Percentiles rank a stretch among this genome's conserved stretches.
Conservation (phyloP, 2,797 vertebrate species). For the Momotus momota region DNA sequence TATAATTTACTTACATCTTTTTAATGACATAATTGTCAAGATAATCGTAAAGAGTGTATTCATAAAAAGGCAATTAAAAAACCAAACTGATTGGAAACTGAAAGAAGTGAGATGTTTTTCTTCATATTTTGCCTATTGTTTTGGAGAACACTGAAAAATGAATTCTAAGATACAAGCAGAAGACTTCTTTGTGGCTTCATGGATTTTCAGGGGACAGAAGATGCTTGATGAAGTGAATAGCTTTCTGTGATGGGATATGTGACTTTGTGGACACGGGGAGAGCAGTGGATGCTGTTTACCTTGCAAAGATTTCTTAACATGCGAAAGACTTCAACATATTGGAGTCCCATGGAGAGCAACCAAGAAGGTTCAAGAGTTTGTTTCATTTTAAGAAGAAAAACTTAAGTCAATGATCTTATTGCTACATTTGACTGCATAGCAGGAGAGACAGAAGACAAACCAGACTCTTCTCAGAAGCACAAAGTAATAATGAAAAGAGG, state of each 20-base stretch:
- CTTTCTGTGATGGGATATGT: neutral
- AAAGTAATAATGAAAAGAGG: neutral
- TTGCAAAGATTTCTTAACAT: neutral
- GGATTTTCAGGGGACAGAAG: neutral
- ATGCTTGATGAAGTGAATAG: neutral
- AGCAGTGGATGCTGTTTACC: neutral
- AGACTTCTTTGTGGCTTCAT: neutral
- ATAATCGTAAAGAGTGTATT: neutral
- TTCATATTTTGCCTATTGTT: neutral
- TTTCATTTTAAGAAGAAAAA: neutral
- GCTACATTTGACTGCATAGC: neutral
- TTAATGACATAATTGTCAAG: neutral
- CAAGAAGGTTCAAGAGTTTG: neutral
- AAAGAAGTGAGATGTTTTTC: neutral
- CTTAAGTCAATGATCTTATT: neutral
- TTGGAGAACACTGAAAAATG: neutral
- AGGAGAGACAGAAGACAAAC: neutral
- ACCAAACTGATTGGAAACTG: neutral
- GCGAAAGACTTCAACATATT: neutral
- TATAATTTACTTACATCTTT: neutral
- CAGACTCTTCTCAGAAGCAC: neutral
- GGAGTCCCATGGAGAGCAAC: neutral
- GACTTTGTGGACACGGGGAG: neutral
- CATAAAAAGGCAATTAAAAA: neutral
- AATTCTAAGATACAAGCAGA: neutral